phyloP scores from a whole-genome alignment of 2,113 vertebrate genomes.

The Mionectes macconnelli region DNA sequence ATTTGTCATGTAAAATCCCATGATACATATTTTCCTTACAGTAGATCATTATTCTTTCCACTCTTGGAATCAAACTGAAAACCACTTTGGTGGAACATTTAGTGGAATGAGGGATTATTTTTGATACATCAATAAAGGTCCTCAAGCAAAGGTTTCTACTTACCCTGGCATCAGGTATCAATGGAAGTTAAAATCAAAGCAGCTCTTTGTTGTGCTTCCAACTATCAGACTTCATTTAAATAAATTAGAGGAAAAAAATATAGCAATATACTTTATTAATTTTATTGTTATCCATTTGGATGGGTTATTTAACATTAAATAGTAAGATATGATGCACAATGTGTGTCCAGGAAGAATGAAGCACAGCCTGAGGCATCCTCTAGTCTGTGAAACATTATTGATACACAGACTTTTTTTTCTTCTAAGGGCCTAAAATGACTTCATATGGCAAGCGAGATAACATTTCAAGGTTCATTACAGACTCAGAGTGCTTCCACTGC shows the following conservation, averaged over 20 bases:
- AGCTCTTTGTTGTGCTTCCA: neutral
- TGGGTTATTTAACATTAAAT: neutral
- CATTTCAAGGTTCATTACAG: neutral
- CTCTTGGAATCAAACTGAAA: neutral
- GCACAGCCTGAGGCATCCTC: neutral
- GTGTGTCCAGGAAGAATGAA: neutral
- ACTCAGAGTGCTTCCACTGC: neutral
- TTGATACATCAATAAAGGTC: neutral
- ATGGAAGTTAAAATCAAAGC: neutral
- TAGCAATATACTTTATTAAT: neutral
- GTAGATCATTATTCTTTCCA: neutral
- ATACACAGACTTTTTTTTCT: neutral
- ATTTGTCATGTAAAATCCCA: neutral
- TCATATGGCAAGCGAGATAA: neutral
- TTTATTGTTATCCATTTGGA: neutral
- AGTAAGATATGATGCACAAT: neutral
- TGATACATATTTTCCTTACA: neutral
- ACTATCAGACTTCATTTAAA: neutral
- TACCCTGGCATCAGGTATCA: neutral
- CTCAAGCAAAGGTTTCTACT: neutral
- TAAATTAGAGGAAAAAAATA: neutral
- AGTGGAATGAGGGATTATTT: neutral
- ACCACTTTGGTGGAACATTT: neutral
- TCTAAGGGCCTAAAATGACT: neutral
- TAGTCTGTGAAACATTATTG: neutral